phyloP scores from a whole-genome alignment of 2,888 invertebrate species.

The Exephanes ischioxanthus region DNA sequence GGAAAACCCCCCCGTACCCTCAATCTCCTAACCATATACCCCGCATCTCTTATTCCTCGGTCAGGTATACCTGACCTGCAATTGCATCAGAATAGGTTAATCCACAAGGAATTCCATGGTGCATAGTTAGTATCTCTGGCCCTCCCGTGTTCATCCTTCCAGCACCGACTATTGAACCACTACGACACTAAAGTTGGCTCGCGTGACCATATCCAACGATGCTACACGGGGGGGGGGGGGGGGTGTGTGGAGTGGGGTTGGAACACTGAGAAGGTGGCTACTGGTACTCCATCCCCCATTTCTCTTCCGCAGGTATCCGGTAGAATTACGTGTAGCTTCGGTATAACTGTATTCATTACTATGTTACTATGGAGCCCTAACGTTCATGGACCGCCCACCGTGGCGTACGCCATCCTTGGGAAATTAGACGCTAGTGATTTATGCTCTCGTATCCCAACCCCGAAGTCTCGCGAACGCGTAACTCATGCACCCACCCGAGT shows the following conservation, averaged over 20 bases:
- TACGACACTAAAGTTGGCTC: constrained; percentile 50
- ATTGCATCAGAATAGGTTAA: constrained; percentile 57
- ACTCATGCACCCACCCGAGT: constrained; percentile 48
- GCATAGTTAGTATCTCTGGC: constrained; percentile 48
- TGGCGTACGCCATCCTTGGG: constrained; percentile 70
- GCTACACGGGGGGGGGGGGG: constrained; percentile 43
- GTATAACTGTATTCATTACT: constrained; percentile 40
- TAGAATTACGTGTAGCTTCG: constrained; percentile 35
- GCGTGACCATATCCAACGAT: constrained; percentile 58
- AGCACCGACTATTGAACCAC: constrained; percentile 26
- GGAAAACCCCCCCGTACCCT: constrained; percentile 19
- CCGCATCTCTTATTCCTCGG: constrained; percentile 10
- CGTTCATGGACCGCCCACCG: constrained; percentile 51
- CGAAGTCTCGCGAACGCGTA: constrained; percentile 54
- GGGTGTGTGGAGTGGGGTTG: constrained; percentile 19
- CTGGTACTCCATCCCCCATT: constrained; percentile 31
- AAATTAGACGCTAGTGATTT: constrained; percentile 76
- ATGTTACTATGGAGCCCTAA: constrained; percentile 26
- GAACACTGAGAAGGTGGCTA: constrained; percentile 48
- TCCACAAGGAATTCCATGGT: constrained; percentile 61
- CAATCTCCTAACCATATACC: constrained; percentile 21
- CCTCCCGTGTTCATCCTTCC: constrained; percentile 56
- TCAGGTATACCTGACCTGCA: constrained; percentile 52
- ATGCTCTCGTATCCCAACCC: constrained; percentile 54
- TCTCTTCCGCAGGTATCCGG: constrained; percentile 44